Base-by-base conservation (phyloP, 1,140 invertebrate genomes). In the Drosophila suzukii region DNA sequence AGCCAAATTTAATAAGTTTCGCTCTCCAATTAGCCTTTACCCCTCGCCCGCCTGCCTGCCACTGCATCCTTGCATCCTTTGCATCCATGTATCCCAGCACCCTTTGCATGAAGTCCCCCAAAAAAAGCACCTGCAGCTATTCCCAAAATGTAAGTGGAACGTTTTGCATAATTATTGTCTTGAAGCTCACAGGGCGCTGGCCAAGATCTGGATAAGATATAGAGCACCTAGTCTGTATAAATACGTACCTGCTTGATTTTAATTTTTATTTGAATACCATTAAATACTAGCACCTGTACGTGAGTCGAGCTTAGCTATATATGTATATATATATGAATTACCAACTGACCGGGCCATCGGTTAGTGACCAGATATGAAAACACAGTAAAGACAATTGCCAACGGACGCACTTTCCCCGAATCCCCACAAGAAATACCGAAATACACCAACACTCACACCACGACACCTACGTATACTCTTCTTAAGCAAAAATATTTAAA, bases 401-500 rank as follows among this genome's bases (percentile, higher is more conserved):
- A 79, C 80, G 75, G 81, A 84, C 81, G 81, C 81, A 83, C 84
- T 56, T 58, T 38, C 66, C 56, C 32, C 7, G 6, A 6, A 32
- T 72, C 62, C 76, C 63, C 44, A 34, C 57, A 50, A 24, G 54
- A 50, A 50, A 41, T 13, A 68, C 53, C 50, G 56, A 60, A n/a
- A n/a, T n/a, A 71, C 44, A 66, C 6, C 54, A 60, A 85, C 62
- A 59, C 49, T 47, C 44, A 74, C 43, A 57, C 30, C 44, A 36
- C 30, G 43, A 73, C 61, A 55, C 49, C 59, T 74, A 88, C 72
- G 81, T 73, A 83, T 82, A 89, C 63, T 77, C 55, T 77, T 72
- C 53, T 77, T 68, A 82, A 89, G 78, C 61, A 77, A 89, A 51
- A 71, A 78, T 75, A 71, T 78, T 74, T 62, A 80, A 75, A 79